Base-by-base conservation (phyloP, 2,797 vertebrate species). In the Chanos chanos region DNA sequence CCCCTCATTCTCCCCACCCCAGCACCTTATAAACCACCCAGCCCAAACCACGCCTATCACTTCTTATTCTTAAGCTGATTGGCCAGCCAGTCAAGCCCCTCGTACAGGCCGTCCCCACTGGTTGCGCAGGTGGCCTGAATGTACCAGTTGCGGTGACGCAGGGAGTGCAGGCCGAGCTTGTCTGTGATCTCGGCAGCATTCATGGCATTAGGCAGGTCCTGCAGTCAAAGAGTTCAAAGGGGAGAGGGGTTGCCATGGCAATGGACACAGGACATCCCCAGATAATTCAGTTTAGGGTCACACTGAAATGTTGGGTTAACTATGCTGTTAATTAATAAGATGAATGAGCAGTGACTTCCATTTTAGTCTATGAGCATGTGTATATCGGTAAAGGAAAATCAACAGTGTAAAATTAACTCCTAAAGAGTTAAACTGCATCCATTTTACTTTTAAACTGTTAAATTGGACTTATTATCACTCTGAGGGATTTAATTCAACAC, bases 51-150 rank as follows among this genome's bases (percentile, higher is more conserved):
- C 2, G 4, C 47, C 45, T 51, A 75, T 94, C 92, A 97, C 85
- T 98, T 97, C 87, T 96, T 97, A 87, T 96, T 96, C 90, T 96
- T 98, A 71, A 98, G 92, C 82, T 96, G 94, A 83, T 96, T 96
- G 85, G 96, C 93, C 80, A 98, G 91, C 95, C 96, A 98, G 87
- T 98, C 94, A 71, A 98, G 92, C 63, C 95, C 96, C 84, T 96
- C 94, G 4, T 95, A 96, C 60, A 98, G 92, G 68, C 96, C 95
- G 0, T 97, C 94, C 0, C 95, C 96, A 0, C 93, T 97, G 85
- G 95, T 98, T 81, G 96, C 94, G 31, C 95, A 97, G 72, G 95
- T 96, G 75, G 95, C 94, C 83, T 98, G 96, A 87, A 98, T 97
- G 87, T 97, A 98, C 96, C 96, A 98, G 86, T 95, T 95, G 66